Conservation (phyloP, 2,888 invertebrate species). For the Chloroclysta siterata region DNA sequence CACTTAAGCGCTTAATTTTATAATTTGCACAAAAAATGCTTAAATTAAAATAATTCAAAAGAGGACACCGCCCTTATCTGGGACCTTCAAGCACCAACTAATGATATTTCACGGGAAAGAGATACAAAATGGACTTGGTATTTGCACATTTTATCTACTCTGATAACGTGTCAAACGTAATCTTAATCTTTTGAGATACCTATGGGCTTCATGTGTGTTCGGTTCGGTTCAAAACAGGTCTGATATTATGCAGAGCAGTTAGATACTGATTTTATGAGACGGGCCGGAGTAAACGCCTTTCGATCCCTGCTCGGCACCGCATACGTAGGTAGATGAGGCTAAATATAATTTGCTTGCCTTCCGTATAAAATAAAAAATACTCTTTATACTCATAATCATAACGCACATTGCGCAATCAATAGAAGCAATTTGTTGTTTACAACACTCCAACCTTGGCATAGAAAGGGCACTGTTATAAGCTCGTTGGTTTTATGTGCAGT, state of each 20-base stretch:
- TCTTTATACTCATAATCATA: slow-evolving; percentile 44
- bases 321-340: slow-evolving; percentile 51
- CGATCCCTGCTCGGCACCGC: slow-evolving; percentile 54
- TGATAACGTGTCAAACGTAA: slow-evolving; percentile 72
- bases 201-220: slow-evolving; percentile 66
- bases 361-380: slow-evolving; percentile 50
- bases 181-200: slow-evolving; percentile 66
- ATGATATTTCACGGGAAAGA: slow-evolving; percentile 24
- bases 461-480: not conserved
- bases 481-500: too few relatives aligned
- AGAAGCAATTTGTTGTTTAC: slow-evolving; percentile 8
- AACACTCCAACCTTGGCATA: not conserved
- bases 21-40: slow-evolving; percentile 53
- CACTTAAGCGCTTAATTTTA: slow-evolving; percentile 49
- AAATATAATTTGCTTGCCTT: slow-evolving; percentile 57
- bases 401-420: slow-evolving; percentile 15
- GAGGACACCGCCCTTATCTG: slow-evolving; percentile 41
- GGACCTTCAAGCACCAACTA: slow-evolving; percentile 23
- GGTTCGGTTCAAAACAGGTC: slow-evolving; percentile 65
- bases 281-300: slow-evolving; percentile 67
- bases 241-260: slow-evolving; percentile 73
- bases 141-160: slow-evolving; percentile 60
- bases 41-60: slow-evolving; percentile 53
- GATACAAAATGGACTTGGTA: slow-evolving; percentile 43
- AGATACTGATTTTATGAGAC: slow-evolving; percentile 81